These are phyloP conservation scores for Calliopum simillimum DNA, from an alignment of 2,888 invertebrate genomes.

Conservation along the genomic window DNA sequence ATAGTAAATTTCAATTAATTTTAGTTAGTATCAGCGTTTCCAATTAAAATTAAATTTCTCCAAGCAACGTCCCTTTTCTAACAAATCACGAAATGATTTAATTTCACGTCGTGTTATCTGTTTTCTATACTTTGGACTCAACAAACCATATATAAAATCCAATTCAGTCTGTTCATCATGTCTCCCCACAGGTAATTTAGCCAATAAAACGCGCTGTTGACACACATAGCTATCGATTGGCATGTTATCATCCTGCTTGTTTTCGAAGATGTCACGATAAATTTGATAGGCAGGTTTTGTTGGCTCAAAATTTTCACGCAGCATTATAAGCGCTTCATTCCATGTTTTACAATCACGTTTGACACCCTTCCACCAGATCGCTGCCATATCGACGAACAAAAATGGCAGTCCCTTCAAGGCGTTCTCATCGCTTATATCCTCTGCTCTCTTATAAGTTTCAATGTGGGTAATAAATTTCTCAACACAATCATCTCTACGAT, in stretches of 20 bases:
- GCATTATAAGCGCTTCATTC: conserved; percentile 54
- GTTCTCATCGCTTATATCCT: conserved; percentile 59
- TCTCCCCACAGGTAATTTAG: conserved; percentile 60
- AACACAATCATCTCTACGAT: conserved; percentile 62
- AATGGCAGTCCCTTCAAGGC: conserved; percentile 60
- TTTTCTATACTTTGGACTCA: conserved; percentile 53
- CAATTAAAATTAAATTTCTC: conserved; percentile 39
- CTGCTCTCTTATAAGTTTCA: conserved; percentile 61
- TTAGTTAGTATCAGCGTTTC: no score
- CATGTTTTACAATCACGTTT: conserved; percentile 59
- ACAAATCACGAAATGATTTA: conserved; percentile 53
- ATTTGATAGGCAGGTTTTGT: conserved; percentile 62
- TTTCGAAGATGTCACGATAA: conserved; percentile 60
- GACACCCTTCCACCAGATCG: conserved; percentile 63
- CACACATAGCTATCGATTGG: conserved; percentile 60
- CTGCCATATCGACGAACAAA: conserved; percentile 55
- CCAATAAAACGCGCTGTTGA: conserved; percentile 59
- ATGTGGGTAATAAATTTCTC: conserved; percentile 61
- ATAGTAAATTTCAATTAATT: no score
- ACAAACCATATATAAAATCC: conserved; percentile 57
- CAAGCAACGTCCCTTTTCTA: conserved; percentile 54
- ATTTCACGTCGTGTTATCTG: conserved; percentile 56
- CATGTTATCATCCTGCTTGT: conserved; percentile 47
- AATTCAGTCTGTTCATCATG: conserved; percentile 62
- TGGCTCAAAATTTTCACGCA: conserved; percentile 62